Evolutionary conservation across 64 coral and sea anemone genomes (phyloP), one percentile per base, ranked within the genome.

Genomic region (Stylophora pistillata): DNA sequence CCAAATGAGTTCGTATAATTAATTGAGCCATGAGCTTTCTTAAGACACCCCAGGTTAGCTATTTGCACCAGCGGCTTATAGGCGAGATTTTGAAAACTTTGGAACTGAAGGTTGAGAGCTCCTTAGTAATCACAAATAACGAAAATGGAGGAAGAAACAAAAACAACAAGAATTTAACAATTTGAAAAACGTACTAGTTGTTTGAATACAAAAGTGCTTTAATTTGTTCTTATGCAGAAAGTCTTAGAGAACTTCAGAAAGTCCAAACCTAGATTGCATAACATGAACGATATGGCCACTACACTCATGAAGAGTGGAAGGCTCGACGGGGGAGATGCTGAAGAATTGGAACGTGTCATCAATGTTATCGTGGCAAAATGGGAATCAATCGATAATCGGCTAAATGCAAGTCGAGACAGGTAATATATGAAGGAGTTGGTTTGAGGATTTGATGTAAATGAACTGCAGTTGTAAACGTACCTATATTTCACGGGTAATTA

Each of bases 281-380:
- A 84, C 11, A 84, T 84, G 80, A 33, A 65, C 62, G 80, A 84
- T 32, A 69, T 23, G 9, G 80, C 80, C 3, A 61, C 69, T 70
- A 62, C 10, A 53, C 80, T 84, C 33, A 69, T 84, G 80, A 84
- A 70, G 80, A 69, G 80, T 21, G 80, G 80, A 23, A 9, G 62
- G 10, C 21, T 84, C 20, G 80, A 84, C 9, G 80, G 69, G 10
- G 31, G 33, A 69, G 62, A 84, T 21, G 60, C 34, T 12, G 30
- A 84, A 4, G 80, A 84, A 37, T 29, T 84, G 59, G 80, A 84
- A 34, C 61, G 80, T 13, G 80, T 84, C 30, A 70, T 84, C 16
- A 84, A 84, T 70, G 62, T 84, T 52, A 32, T 84, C 4, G 80
- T 84, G 7, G 80, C 80, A 84, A 84, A 84, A 84, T 84, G 61